phyloP scores from a whole-genome alignment of 2,888 invertebrate species.

The Yponomeuta cagnagella region DNA sequence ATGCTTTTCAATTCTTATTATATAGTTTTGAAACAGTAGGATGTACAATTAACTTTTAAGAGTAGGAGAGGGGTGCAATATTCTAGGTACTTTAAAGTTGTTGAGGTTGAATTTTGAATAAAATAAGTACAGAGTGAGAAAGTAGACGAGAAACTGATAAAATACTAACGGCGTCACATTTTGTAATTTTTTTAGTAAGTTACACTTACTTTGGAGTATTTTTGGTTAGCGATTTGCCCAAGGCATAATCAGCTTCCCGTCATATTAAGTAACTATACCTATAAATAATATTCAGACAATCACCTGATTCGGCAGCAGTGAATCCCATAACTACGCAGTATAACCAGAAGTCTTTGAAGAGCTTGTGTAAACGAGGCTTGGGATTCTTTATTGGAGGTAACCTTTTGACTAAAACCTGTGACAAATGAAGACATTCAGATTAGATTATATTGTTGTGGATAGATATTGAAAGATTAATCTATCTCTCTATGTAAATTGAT shows the following conservation, averaged over 20 bases:
- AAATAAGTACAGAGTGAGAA: background rate
- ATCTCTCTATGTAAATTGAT: too few relatives aligned
- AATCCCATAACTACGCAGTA: constrained; percentile 99
- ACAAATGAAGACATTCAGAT: constrained; percentile 3
- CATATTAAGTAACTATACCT: too few relatives aligned
- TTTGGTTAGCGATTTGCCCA: too few relatives aligned
- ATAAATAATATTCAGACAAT: background rate
- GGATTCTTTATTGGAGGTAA: constrained; percentile 94
- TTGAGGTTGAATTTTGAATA: background rate
- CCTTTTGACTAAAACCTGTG: constrained; percentile 82
- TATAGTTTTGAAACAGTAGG: background rate
- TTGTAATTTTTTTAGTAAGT: too few relatives aligned
- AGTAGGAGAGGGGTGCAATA: background rate
- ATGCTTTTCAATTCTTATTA: too few relatives aligned
- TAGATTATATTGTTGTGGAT: too few relatives aligned
- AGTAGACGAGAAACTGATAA: background rate
- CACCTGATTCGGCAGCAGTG: constrained; percentile 86
- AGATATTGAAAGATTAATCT: too few relatives aligned
- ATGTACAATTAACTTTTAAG: background rate
- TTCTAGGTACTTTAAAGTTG: background rate
- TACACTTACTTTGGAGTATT: too few relatives aligned
- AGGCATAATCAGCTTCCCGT: too few relatives aligned
- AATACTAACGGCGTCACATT: background rate
- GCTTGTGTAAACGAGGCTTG: constrained; percentile 91
- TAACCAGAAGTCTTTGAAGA: constrained; percentile 99